Evolutionary conservation across 2,888 invertebrate genomes (phyloP).

Genomic region (Coleophora flavipennella): DNA sequence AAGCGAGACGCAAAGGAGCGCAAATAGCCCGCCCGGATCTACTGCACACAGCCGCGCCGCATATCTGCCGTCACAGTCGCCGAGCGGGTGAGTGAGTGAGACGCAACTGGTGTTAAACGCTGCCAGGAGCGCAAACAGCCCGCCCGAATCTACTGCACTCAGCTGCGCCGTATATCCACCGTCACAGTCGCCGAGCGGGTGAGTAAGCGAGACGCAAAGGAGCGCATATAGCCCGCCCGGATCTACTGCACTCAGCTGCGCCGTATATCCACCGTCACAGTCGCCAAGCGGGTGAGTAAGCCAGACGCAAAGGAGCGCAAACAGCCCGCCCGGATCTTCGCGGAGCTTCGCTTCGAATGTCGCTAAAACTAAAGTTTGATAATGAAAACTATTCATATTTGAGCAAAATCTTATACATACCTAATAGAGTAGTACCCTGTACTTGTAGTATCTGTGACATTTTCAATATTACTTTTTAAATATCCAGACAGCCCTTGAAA

Average conservation of each 20-base stretch:
- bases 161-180: conserved; percentile 93
- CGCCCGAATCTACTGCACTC: conserved; percentile 92
- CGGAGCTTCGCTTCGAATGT: no score
- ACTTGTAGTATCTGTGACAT: no score
- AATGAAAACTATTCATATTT: no score
- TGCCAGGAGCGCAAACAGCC: conserved; percentile 72
- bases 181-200: conserved; percentile 90
- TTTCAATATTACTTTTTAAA: no score
- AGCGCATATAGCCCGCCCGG: conserved; percentile 78
- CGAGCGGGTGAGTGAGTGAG: conserved; percentile 84
- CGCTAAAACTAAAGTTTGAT: no score
- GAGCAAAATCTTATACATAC: no score
- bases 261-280: conserved; percentile 90
- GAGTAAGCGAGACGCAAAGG: no score
- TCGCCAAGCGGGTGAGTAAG: conserved; percentile 88
- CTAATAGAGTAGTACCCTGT: no score
- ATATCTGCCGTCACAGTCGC: conserved; percentile 93
- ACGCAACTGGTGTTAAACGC: conserved; percentile 91
- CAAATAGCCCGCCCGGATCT: conserved; percentile 81
- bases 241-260: conserved; percentile 96
- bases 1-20: no score
- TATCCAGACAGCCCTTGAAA: no score
- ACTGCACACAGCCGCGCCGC: conserved; percentile 94
- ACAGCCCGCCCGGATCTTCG: conserved; percentile 85
- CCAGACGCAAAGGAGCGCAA: no score